These are phyloP conservation scores for Drosophila meridionalis DNA, from an alignment of 2,888 invertebrate species.

Conservation along the genomic window DNA sequence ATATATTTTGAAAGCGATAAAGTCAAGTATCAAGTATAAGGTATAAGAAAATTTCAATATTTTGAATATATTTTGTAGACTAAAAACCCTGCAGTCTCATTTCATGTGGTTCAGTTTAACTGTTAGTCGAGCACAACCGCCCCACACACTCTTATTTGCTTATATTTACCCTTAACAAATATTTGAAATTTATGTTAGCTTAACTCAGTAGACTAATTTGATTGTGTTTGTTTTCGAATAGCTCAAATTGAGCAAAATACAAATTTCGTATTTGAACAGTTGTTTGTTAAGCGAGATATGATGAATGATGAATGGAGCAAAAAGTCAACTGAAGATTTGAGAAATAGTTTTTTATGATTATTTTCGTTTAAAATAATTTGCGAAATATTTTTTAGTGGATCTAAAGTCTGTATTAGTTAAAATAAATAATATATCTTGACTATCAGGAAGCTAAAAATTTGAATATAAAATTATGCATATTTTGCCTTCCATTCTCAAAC, in stretches of 20 bases:
- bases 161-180: neutral
- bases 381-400: neutral
- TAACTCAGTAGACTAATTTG: neutral
- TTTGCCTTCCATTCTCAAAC: neutral
- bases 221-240: constrained; percentile 9
- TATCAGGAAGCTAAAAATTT: neutral
- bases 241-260: constrained; percentile 1
- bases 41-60: too few relatives aligned
- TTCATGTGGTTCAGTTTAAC: neutral
- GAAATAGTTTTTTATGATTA: too few relatives aligned
- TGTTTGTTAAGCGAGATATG: neutral
- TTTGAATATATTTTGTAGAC: too few relatives aligned
- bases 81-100: too few relatives aligned
- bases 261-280: neutral
- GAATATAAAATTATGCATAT: neutral
- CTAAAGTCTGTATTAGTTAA: neutral
- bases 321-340: neutral
- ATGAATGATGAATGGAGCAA: neutral
- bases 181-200: neutral
- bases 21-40: too few relatives aligned
- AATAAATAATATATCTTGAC: neutral
- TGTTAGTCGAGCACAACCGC: neutral
- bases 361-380: too few relatives aligned
- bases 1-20: too few relatives aligned
- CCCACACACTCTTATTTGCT: neutral